Conservation (phyloP, 1,140 invertebrate species). For the Octopus sinensis region DNA sequence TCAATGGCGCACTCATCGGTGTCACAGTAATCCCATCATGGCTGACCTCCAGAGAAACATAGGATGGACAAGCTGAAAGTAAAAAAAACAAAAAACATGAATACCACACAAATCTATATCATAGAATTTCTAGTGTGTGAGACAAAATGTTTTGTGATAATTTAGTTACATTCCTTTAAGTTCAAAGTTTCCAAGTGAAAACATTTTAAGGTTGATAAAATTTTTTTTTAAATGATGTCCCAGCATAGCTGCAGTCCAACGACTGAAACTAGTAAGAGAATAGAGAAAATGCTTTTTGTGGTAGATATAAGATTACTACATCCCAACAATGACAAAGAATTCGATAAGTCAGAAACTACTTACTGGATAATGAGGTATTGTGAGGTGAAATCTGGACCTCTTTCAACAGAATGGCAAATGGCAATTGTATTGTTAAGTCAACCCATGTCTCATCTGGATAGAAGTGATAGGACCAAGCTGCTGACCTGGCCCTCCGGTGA, state of each 20-base stretch:
- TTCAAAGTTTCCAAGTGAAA: no score
- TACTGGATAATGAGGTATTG: constrained; percentile 75
- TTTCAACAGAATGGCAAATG: constrained; percentile 81
- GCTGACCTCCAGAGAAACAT: constrained; percentile 79
- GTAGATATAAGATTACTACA: no score
- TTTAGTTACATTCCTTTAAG: no score
- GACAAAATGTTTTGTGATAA: no score
- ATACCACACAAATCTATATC: no score
- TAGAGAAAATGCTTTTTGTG: no score
- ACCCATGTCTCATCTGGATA: constrained; percentile 85
- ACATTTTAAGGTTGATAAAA: no score
- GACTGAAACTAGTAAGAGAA: no score
- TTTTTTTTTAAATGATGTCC: no score
- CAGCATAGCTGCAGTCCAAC: no score
- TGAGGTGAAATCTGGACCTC: constrained; percentile 88
- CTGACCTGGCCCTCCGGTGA: constrained; percentile 76
- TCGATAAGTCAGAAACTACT: constrained; percentile 31
- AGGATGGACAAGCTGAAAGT: constrained; percentile 75
- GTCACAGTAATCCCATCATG: constrained; percentile 62
- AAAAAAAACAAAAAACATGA: constrained; percentile 16
- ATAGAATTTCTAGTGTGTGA: no score
- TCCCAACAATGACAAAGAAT: no score
- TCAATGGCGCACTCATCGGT: constrained; percentile 70
- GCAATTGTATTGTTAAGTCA: constrained; percentile 79
- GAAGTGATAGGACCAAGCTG: constrained; percentile 90